Evolutionary conservation across 53 echinoderm and acorn worm genomes (phyloP), one percentile per base, ranked within the genome.

Genomic region (Apostichopus leukothele): DNA sequence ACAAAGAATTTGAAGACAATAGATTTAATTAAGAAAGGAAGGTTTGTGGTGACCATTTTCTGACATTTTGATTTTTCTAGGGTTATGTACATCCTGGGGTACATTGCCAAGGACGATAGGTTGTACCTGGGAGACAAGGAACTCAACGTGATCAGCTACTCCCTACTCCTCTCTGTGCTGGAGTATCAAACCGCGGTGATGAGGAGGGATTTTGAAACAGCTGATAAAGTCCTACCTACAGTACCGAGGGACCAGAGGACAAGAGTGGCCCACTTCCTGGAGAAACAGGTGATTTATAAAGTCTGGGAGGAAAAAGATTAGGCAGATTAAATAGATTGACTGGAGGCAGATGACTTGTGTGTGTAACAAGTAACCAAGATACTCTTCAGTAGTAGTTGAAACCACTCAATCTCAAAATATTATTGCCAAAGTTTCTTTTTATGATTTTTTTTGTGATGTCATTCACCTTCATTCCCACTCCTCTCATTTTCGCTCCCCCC

Each of bases 171-270:
- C 18, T 98, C 98, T 0, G 98, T 98, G 5, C 88, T 98, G 76
- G 98, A 98, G 76, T 98, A 98, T 91, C 98, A 98, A 86, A 98
- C 98, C 7, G 98, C 98, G 22, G 98, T 98, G 52, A 98, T 98
- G 99, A 90, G 99, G 53, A 84, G 99, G 7, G 99, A 98, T 90
- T 98, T 98, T 91, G 93, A 94, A 76, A 98, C 99, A 5, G 99
- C 99, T 1, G 99, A 98, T 53, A 98, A 98, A 86, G 99, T 98
- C 83, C 90, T 98, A 23, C 99, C 99, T 1, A 98, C 99, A 5
- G 95, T 98, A 51, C 99, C 99, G 0, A 90, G 89, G 90, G 94
- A 98, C 55, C 99, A 98, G 76, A 91, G 99, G 60, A 98, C 99
- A 1, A 93, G 99, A 18, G 99, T 98, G 20, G 99, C 99, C 9